These are phyloP conservation scores for Cataglyphis livida DNA, from an alignment of 2,888 invertebrate genomes.

Conservation along the genomic window DNA sequence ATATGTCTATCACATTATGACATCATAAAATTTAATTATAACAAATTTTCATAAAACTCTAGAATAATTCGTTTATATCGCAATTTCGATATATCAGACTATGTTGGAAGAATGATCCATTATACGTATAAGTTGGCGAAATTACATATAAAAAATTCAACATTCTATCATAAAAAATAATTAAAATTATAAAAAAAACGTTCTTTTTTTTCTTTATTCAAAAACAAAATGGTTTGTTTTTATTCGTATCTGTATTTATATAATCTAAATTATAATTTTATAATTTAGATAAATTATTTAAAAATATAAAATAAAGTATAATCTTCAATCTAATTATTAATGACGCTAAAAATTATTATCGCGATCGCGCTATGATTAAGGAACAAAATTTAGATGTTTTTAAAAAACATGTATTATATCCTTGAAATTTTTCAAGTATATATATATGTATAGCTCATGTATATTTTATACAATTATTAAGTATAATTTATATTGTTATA, in stretches of 20 bases:
- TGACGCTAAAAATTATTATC: not conserved
- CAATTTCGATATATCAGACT: conserved; percentile 4
- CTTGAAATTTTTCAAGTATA: not conserved
- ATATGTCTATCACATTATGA: not conserved
- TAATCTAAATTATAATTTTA: not conserved
- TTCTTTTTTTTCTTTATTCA: not conserved
- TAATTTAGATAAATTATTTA: too few relatives aligned
- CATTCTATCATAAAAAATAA: not conserved
- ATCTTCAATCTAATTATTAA: not conserved
- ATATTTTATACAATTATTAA: not conserved
- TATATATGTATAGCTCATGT: not conserved
- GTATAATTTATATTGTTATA: conserved; percentile 8
- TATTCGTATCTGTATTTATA: not conserved
- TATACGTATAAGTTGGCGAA: not conserved
- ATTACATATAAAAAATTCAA: not conserved
- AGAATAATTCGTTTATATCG: conserved; percentile 3
- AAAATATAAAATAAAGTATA: not conserved
- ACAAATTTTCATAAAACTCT: conserved; percentile 3
- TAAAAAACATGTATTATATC: not conserved
- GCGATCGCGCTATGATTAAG: not conserved
- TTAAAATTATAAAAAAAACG: not conserved
- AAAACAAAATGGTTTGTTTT: not conserved
- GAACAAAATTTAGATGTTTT: not conserved
- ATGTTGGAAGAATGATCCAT: not conserved
- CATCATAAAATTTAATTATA: not conserved